Evolutionary conservation across 2,113 vertebrate species (phyloP), one percentile per base, ranked within the genome.

Genomic region (Siniperca chuatsi): DNA sequence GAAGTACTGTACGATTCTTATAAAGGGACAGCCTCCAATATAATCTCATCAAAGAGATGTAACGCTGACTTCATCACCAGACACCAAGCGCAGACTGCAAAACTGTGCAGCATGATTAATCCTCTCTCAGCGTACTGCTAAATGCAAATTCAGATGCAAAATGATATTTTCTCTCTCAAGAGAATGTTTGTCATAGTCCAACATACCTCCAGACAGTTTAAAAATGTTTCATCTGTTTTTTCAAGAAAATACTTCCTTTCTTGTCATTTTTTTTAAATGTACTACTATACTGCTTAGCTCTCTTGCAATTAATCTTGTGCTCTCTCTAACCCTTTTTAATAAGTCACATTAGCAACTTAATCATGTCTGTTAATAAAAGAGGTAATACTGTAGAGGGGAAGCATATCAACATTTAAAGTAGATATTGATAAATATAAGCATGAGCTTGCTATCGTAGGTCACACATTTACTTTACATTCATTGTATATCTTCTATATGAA

Each of bases 31-130:
- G 6, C 21, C 21, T 50, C 9, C 66, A 25, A 82, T 33, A 66
- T 42, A 57, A 68, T 48, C 62, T 57, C 7, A 75, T 67, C 42
- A 6, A n/a, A 44, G 21, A 72, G 21, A 84, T 67, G 52, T 40
- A 70, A 57, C 11, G 69, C 76, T 88, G 81, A 86, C 33, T 77
- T 68, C 68, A 84, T 54, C 72, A 80, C 21, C 20, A 76, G 58
- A 55, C 15, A 60, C 15, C 9, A 20, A 18, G 50, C 29, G 42
- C 55, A 62, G 60, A 8, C 85, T 66, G 72, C 67, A 87, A 69
- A 78, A 71, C 62, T 72, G 42, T 42, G 20, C n/a, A 13, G 48
- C 54, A 33, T 61, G 65, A 89, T 71, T 78, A 71, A 89, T 87
- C 74, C 48, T 70, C 48, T 62, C 48, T 46, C 29, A 40, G 33